phyloP scores from a whole-genome alignment of 2,113 vertebrate species.

The Zingel zingel region DNA sequence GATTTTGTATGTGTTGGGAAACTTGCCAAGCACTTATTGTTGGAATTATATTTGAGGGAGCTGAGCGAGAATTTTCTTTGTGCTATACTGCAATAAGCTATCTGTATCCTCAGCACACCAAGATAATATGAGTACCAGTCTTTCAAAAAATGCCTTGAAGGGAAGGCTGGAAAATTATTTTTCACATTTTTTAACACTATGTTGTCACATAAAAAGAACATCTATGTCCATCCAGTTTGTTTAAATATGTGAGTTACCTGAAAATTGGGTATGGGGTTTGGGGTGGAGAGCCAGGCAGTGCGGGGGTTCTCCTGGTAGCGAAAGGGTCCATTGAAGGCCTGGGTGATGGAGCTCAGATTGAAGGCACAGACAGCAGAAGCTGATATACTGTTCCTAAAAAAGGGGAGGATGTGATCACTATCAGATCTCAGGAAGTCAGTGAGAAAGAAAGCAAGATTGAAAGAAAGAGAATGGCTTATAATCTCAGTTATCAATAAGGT shows the following conservation, averaged over 20 bases:
- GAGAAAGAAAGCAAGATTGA: neutral
- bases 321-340: constrained; percentile 94
- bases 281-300: constrained; percentile 93
- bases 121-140: constrained; percentile 1
- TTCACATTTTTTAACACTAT: neutral
- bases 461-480: neutral
- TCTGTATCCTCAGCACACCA: neutral
- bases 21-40: neutral
- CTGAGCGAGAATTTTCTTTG: neutral
- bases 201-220: neutral
- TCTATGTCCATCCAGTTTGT: neutral
- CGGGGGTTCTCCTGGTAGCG: constrained; percentile 97
- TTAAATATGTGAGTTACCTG: constrained; percentile 81
- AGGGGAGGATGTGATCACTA: neutral
- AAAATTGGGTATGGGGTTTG: constrained; percentile 95
- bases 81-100: neutral
- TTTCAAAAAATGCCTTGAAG: neutral
- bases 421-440: neutral
- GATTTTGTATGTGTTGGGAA: neutral
- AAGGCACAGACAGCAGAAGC: constrained; percentile 96
- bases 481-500: neutral
- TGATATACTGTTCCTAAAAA: constrained; percentile 92
- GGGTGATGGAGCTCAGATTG: constrained; percentile 93
- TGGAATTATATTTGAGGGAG: neutral
- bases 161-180: neutral